Base-by-base conservation (phyloP, 2,888 invertebrate genomes). In the Polydrusus pterygomalis region DNA sequence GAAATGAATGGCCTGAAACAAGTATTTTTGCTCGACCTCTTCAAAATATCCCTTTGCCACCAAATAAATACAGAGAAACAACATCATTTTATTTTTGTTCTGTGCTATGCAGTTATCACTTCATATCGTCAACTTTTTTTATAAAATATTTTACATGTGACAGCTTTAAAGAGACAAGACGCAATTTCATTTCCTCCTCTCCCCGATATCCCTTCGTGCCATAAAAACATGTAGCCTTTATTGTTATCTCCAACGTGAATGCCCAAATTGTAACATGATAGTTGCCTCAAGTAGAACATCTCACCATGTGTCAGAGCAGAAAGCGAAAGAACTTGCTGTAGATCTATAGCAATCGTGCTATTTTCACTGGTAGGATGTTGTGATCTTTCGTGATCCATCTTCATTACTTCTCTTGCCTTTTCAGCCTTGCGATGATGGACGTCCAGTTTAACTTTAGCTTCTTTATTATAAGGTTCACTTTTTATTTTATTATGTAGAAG, bases 261-360 rank as follows among this genome's bases (percentile, higher is more conserved):
- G 54, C 54, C n/a, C 5, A 54, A 17, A 54, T 54, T 54, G 54
- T n/a, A 54, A 10, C 54, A 54, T 17, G 54, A n/a, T 6, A 54
- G n/a, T 54, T 54, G 15, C 10, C 18, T 17, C n/a, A 54, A 54
- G 54, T 54, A 54, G 10, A 17, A 54, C 54, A 54, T 54, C 17
- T 54, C 54, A 54, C 54, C 18, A 54, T 54, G 54, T 54, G n/a
- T n/a, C 20, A 54, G 17, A 18, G 54, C 54, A 6, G 54, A 18
- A 54, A 54, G 54, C n/a, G 54, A 54, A 54, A 54, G 54, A 54
- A 54, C 15, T 17, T 17, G n/a, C 17, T 49, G 5, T 58, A 77
- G 70, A 54, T 77, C 77, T 20, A 74, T 70, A 64, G 67, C 63
- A 70, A 70, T 56, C 5, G 69, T 74, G 58, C 47, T 69, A 18